Percentiles rank a stretch among this genome's conserved stretches.
phyloP scores from a whole-genome alignment of 2,113 vertebrate genomes.

The Kryptolebias marmoratus region DNA sequence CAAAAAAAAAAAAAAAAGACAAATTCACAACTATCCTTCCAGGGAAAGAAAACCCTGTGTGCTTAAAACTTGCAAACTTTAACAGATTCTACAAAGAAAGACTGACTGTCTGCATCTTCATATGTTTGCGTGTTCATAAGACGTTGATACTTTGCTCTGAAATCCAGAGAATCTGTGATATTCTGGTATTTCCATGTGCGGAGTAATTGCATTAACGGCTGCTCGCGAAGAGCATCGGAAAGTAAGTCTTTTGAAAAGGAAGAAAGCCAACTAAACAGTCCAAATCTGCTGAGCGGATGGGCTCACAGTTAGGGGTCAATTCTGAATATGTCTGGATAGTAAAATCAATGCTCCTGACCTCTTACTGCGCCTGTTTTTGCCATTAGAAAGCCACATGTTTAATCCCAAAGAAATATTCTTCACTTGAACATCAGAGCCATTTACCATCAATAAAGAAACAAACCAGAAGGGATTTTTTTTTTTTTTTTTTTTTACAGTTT shows the following conservation, averaged over 20 bases:
- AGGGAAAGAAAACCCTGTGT: slow-evolving; percentile 65
- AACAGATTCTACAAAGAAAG: slow-evolving; percentile 70
- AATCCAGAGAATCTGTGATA: slow-evolving; percentile 66
- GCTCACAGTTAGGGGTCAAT: slow-evolving; percentile 42
- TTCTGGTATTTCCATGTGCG: slow-evolving; percentile 67
- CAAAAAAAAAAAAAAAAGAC: slow-evolving; percentile 49
- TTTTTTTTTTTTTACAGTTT: slow-evolving; percentile 3
- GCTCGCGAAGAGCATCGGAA: slow-evolving; percentile 57
- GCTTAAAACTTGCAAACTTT: slow-evolving; percentile 69
- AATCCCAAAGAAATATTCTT: slow-evolving; percentile 34
- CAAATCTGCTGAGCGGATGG: slow-evolving; percentile 60
- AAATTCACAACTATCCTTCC: slow-evolving; percentile 69
- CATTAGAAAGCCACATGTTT: slow-evolving; percentile 59
- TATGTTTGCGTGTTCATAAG: slow-evolving; percentile 42
- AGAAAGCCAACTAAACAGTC: slow-evolving; percentile 60
- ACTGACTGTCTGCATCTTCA: slow-evolving; percentile 22
- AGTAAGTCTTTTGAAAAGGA: slow-evolving; percentile 59
- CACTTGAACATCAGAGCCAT: not conserved
- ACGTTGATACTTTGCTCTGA: slow-evolving; percentile 38
- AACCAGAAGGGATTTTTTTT: slow-evolving; percentile 34
- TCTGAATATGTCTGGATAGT: slow-evolving; percentile 48
- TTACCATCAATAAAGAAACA: slow-evolving; percentile 9
- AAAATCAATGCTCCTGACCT: slow-evolving; percentile 52
- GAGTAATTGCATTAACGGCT: slow-evolving; percentile 72
- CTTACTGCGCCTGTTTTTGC: slow-evolving; percentile 60